Evolutionary conservation across 2,113 vertebrate genomes (phyloP), one percentile per base, ranked within the genome.

Genomic region (Megalops atlanticus): DNA sequence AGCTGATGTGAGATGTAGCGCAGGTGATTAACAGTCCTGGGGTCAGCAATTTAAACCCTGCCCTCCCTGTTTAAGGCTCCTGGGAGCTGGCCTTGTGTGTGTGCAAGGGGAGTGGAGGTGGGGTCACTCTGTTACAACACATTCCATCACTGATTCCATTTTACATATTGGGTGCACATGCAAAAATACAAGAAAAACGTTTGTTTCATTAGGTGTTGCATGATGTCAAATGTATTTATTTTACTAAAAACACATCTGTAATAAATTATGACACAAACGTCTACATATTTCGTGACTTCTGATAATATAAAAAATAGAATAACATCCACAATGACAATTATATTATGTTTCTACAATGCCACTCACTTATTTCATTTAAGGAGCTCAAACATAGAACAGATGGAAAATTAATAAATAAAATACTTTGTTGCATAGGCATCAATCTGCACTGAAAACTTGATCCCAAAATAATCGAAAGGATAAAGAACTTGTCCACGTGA

Each of bases 21-120:
- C 84, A 84, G 85, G 81, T 83, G 83, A 87, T 92, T 87, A 80
- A 86, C 77, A 79, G 80, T 64, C 1, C 39, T 80, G 78, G 52
- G 87, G 86, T 49, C 74, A 81, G 86, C 78, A 75, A 78, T 79
- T 10, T 74, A 54, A 58, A 75, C 72, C 40, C 75, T 52, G 49
- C 24, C 80, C 49, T 76, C 41, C 83, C 80, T 82, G 78, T 72
- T 71, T 15, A 74, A 81, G 45, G 71, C 86, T 85, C 83, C 73
- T 39, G 87, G 86, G 87, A 88, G 82, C 31, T 4, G 83, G 84
- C 88, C 86, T 71, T 77, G 38, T 74, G 7, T 64, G 58, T 31
- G n/a, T 11, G 58, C 8, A 11, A 10, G 21, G 18, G 18, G 43
- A 1, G 43, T 6, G 27, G 58, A n/a, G 58, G 35, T 33, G 81